phyloP scores from a whole-genome alignment of 2,113 vertebrate genomes.

The human (Homo sapiens) region GRCh38 chr5:80324001-80324500 shows the following conservation, averaged over 20 bases:
- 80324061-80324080: not conserved
- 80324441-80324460: not conserved
- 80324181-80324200: no score
- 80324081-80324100: not conserved
- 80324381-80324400: not conserved
- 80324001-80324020: not conserved
- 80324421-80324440: not conserved
- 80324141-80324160: not conserved
- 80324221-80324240: no score
- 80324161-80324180: no score
- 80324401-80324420: not conserved
- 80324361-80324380: not conserved
- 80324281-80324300: no score
- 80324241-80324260: no score
- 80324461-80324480: not conserved
- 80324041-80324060: not conserved
- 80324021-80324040: not conserved
- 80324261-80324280: no score
- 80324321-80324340: not conserved
- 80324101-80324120: not conserved
- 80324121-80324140: not conserved
- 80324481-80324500: not conserved
- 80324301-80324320: not conserved
- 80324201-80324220: no score
- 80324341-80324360: not conserved